phyloP scores from a whole-genome alignment of 2,113 vertebrate genomes.

The Leptocoma aspasia region DNA sequence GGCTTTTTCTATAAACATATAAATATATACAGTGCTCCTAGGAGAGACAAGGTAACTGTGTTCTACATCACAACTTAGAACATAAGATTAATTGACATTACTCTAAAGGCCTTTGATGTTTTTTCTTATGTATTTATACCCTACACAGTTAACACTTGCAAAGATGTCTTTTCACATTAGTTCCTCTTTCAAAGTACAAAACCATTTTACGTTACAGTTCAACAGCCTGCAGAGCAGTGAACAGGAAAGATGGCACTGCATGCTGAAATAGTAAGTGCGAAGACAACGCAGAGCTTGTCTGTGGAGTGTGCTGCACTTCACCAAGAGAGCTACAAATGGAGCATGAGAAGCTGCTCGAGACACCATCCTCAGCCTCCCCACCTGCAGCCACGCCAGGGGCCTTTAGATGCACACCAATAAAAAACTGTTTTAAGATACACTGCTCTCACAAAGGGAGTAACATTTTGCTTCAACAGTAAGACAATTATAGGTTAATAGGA shows the following conservation, averaged over 20 bases:
- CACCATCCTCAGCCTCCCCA: background rate
- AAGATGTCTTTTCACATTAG: slow-evolving; percentile 44
- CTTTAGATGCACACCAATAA: slow-evolving; percentile 42
- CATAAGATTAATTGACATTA: slow-evolving; percentile 64
- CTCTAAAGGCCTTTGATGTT: slow-evolving; percentile 56
- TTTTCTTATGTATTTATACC: slow-evolving; percentile 13
- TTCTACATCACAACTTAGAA: slow-evolving; percentile 61
- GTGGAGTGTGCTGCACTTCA: background rate
- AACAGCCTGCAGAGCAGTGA: slow-evolving; percentile 15
- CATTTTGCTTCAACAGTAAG: slow-evolving; percentile 36
- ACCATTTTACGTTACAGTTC: slow-evolving; percentile 1
- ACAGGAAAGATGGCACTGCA: background rate
- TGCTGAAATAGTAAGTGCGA: background rate
- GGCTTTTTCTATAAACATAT: slow-evolving; percentile 74
- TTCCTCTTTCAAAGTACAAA: slow-evolving; percentile 14
- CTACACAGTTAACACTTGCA: slow-evolving; percentile 46
- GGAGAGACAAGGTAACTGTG: slow-evolving; percentile 61
- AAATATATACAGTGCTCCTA: slow-evolving; percentile 72
- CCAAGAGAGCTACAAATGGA: background rate
- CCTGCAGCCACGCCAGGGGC: background rate
- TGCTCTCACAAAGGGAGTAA: slow-evolving; percentile 30
- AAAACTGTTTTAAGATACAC: slow-evolving; percentile 32
- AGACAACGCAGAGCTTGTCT: background rate
- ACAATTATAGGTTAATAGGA: slow-evolving; percentile 45
- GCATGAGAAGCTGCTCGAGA: background rate